Evolutionary conservation across 2,888 invertebrate genomes (phyloP), one percentile per base, ranked within the genome.

Genomic region (Salticus scenicus): DNA sequence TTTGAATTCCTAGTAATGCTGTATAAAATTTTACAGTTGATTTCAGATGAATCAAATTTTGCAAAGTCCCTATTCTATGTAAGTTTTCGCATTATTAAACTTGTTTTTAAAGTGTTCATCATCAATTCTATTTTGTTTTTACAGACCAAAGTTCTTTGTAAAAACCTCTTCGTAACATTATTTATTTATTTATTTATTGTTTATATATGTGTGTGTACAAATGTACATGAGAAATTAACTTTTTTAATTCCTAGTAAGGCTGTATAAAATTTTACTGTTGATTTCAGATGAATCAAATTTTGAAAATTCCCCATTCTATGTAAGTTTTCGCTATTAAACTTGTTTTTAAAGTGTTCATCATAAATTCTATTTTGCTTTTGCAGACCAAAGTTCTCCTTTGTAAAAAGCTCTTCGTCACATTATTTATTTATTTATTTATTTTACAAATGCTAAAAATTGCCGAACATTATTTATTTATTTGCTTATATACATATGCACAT

Each of bases 41-140:
- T 76, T 76, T 76, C 64, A 47, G 42, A 51, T 76, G 47, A 83
- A 83, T 47, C 66, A 83, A 71, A 71, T 83, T 82, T 82, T 76
- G 70, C 37, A 67, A 83, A 83, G 37, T 69, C 28, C 51, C 74
- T 82, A 82, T 82, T 82, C 82, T 75, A 76, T 76, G 82, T 83
- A 76, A 70, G 51, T 64, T 76, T 76, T 72, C 71, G 70, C 47
- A 76, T 75, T 33, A 83, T 72, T 83, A 83, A 83, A 83, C 47
- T 83, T 71, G 76, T 83, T 83, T 83, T 83, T 69, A 81, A 83
- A 76, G 71, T 63, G 42, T 67, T 67, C n/a, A n/a, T n/a, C n/a
- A n/a, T n/a, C n/a, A n/a, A n/a, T n/a, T n/a, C n/a, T n/a, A n/a
- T n/a, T n/a, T n/a, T n/a, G n/a, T n/a, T n/a, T n/a, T n/a, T n/a